phyloP scores from a whole-genome alignment of 1,140 invertebrate species.

The Drosophila carrolli region DNA sequence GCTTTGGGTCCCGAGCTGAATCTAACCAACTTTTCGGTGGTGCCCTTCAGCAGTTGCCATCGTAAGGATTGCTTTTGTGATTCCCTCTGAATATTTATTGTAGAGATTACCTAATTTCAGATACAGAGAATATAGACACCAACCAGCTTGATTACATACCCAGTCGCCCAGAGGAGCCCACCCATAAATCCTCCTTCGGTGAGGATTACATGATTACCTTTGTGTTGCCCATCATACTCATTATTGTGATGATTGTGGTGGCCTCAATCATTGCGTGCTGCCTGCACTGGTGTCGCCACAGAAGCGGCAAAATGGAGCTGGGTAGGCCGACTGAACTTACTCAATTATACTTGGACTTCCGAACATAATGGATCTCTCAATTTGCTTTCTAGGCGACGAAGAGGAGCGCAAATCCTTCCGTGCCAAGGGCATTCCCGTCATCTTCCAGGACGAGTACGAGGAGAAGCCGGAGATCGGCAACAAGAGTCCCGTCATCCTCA shows the following conservation, averaged over 20 bases:
- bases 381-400: constrained; percentile 86
- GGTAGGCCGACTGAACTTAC: constrained; percentile 80
- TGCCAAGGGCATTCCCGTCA: constrained; percentile 95
- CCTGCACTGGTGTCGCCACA: constrained; percentile 92
- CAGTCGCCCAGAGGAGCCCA: constrained; percentile 85
- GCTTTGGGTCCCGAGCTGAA: constrained; percentile 92
- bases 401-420: constrained; percentile 93
- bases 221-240: constrained; percentile 95
- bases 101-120: constrained; percentile 6
- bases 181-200: constrained; percentile 84
- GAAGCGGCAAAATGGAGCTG: constrained; percentile 92
- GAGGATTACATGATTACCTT: constrained; percentile 94
- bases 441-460: constrained; percentile 97
- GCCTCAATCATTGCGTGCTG: constrained; percentile 95
- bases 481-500: constrained; percentile 95
- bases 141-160: constrained; percentile 68
- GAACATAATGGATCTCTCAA: neutral
- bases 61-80: constrained; percentile 76
- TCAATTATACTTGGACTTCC: neutral
- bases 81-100: rapidly evolving
- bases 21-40: constrained; percentile 88
- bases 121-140: constrained; percentile 62
- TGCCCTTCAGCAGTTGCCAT: constrained; percentile 90
- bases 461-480: constrained; percentile 94
- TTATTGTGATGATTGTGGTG: constrained; percentile 94